A percentile compares a stretch with the other conserved stretches of the same genome.
Conservation (phyloP, 2,113 vertebrate species). For the zebrafish (Danio rerio) region DNA sequence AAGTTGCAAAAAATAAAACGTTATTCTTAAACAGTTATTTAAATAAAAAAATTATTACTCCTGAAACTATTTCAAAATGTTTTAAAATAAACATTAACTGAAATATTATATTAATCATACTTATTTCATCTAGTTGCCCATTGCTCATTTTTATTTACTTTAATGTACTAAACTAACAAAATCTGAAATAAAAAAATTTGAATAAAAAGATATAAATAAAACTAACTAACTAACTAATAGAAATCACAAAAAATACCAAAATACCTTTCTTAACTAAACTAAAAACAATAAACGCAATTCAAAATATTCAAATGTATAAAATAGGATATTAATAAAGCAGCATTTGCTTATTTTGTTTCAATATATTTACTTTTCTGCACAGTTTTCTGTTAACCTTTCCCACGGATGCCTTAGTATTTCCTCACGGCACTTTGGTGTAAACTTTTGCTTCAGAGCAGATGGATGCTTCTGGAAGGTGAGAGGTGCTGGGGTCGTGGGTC, state of each 20-base stretch:
- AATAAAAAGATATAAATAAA: too few species aligned
- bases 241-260: too few species aligned
- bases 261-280: too few species aligned
- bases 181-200: too few species aligned
- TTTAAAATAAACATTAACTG: neutral
- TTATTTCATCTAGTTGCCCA: neutral
- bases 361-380: neutral
- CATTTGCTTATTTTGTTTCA: neutral
- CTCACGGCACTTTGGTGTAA: neutral
- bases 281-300: too few species aligned
- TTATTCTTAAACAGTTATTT: too few species aligned
- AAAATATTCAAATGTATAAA: too few species aligned
- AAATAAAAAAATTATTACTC: neutral
- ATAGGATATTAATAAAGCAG: too few species aligned
- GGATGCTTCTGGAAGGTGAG: constrained; percentile 15
- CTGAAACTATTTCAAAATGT: neutral
- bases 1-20: neutral
- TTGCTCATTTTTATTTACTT: too few species aligned
- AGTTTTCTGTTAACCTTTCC: too few species aligned
- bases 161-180: too few species aligned
- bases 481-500: neutral
- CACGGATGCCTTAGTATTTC: neutral
- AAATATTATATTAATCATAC: neutral
- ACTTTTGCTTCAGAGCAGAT: constrained; percentile 21
- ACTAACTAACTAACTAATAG: too few species aligned